Evolutionary conservation across 2,888 invertebrate genomes (phyloP), one percentile per base, ranked within the genome.

Genomic region (Acanthococcus lagerstroemiae): DNA sequence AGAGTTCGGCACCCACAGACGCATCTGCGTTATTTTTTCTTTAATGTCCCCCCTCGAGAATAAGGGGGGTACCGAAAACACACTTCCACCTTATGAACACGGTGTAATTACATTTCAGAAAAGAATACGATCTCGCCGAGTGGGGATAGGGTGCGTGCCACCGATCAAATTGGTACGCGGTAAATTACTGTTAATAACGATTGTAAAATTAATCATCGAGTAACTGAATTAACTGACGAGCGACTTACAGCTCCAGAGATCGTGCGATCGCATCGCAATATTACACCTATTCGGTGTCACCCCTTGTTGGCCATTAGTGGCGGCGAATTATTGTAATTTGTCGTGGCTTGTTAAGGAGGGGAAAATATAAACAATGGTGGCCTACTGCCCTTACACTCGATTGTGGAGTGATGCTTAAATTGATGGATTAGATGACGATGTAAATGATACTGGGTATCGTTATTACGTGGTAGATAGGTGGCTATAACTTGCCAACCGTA

Each of bases 21-120:
- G 50, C 63, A 63, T 63, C 63, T 63, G 63, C 63, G 52, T 61
- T 48, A 15, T 52, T 52, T 15, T 48, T 48, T 21, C 17, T 48
- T 48, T 48, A 48, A 48, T 22, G 52, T 19, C 22, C 52, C 52
- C 52, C 22, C 21, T 15, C 21, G 24, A 52, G 17, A 52, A 15
- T 37, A 37, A 37, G n/a, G 37, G 37, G 37, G 37, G 37, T 37
- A 15, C 37, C 12, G 37, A 37, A 37, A 37, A 37, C n/a, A 37
- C n/a, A 37, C 37, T 37, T 37, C 37, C 12, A 37, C 37, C 37
- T 9, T 37, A 37, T 37, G n/a, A 9, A n/a, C n/a, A 37, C n/a
- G n/a, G 37, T 15, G n/a, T 9, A 37, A 37, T 37, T 37, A 37
- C 37, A 37, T 37, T 37, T n/a, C n/a, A n/a, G n/a, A 37, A n/a